A percentile compares a stretch with the other conserved stretches of the same genome.
Conservation (phyloP, 2,113 vertebrate genomes). For the Benitochromis conjunctus region DNA sequence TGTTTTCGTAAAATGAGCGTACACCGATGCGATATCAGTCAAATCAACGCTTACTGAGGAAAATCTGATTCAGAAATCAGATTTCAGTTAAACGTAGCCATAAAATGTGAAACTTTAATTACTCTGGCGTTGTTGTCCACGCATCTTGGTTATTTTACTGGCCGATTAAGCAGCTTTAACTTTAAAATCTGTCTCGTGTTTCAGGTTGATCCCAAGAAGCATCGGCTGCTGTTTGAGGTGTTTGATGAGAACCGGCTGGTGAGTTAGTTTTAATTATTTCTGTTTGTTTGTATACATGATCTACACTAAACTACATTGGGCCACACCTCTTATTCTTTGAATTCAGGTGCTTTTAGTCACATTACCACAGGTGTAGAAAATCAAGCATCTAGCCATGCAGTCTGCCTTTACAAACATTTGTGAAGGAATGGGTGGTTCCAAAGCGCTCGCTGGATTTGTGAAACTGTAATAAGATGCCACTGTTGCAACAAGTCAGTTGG, state of each 20-base stretch:
- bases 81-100: neutral
- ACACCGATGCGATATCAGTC: neutral
- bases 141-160: neutral
- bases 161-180: neutral
- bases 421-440: neutral
- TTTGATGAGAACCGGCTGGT: slow-evolving; percentile 99
- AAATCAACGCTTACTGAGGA: neutral
- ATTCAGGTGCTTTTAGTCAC: neutral
- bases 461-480: too few relatives aligned
- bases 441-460: neutral
- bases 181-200: slow-evolving; percentile 3
- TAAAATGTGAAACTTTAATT: neutral
- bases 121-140: neutral
- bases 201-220: slow-evolving; percentile 89
- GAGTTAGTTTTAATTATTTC: slow-evolving; percentile 44
- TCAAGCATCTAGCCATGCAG: neutral
- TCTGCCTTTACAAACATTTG: neutral
- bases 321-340: neutral
- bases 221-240: slow-evolving; percentile 92
- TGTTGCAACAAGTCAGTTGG: neutral
- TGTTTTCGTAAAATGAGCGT: neutral
- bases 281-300: neutral
- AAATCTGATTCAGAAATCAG: neutral
- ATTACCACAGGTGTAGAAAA: neutral
- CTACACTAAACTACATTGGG: neutral